Evolutionary conservation across 2,797 vertebrate species (phyloP).

Genomic region (Enteromius fasciolatus): DNA sequence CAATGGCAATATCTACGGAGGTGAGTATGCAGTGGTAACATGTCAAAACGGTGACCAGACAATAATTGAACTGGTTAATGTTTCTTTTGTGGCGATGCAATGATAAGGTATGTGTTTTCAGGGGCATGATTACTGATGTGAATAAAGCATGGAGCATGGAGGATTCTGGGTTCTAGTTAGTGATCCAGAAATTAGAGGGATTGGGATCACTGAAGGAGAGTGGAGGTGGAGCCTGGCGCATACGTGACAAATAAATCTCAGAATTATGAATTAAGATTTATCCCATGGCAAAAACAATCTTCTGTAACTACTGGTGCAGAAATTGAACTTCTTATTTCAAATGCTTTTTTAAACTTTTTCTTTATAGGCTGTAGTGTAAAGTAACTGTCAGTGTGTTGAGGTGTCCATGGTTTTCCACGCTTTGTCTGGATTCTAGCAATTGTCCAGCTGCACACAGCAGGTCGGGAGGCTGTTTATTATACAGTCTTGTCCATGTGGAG

Average conservation of each 20-base stretch:
- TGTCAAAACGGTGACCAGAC: background rate
- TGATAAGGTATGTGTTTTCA: background rate
- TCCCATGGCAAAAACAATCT: background rate
- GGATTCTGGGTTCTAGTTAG: background rate
- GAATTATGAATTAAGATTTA: background rate
- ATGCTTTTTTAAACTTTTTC: background rate
- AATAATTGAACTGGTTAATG: background rate
- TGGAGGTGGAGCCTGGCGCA: background rate
- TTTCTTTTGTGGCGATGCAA: background rate
- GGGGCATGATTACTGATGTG: background rate
- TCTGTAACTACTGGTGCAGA: background rate
- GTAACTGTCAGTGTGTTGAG: constrained; percentile 28
- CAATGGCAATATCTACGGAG: background rate
- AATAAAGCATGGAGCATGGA: background rate
- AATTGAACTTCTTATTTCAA: background rate
- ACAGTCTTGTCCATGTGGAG: constrained; percentile 54
- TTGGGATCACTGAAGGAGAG: background rate
- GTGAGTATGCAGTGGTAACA: background rate
- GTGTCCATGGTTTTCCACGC: constrained; percentile 38
- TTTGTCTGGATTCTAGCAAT: constrained; percentile 32
- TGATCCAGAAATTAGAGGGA: background rate
- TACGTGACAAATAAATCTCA: background rate
- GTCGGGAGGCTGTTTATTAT: constrained; percentile 58
- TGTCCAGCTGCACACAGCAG: constrained; percentile 57
- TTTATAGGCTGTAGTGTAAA: constrained; percentile 39